Evolutionary conservation across 92 coral and sea anemone genomes (phyloP), one percentile per base, ranked within the genome.

Genomic region (Paramuricea clavata): DNA sequence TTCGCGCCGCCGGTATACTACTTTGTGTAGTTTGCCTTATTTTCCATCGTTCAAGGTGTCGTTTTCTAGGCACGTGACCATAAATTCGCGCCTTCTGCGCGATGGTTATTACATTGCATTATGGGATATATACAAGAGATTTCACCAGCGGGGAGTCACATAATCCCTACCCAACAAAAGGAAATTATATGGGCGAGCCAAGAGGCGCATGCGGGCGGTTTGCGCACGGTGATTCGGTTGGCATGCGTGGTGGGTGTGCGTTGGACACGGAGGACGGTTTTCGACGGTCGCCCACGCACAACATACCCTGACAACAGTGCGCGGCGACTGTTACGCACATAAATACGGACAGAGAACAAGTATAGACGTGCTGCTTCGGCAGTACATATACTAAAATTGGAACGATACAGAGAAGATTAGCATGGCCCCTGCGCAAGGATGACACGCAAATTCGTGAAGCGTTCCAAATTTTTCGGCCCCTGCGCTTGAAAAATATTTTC

Each of bases 331-430:
- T n/a, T n/a, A n/a, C n/a, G n/a, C n/a, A n/a, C n/a, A n/a, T n/a
- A n/a, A n/a, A n/a, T n/a, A n/a, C n/a, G n/a, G n/a, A n/a, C n/a
- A n/a, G n/a, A n/a, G n/a, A n/a, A n/a, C n/a, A n/a, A n/a, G 41
- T 32, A 39, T 39, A 39, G 10, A 39, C 44, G 44, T 39, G 44
- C 44, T 39, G 76, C 90, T 50, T 54, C 93, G 95, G 95, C 91
- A 90, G 90, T 91, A 92, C 93, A 92, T 90, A 92, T 90, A 92
- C 87, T 92, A 94, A 92, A 94, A 94, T 94, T 94, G 98, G 98
- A 94, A 94, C 98, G 98, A 94, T 94, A 94, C 98, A 94, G 98
- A 94, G 98, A 94, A 94, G 95, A 94, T 94, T 94, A 94, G 98
- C 98, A 93, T 94, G 98, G 98, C 89, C 89, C 86, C 81, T 67